These are phyloP conservation scores for Bhutanitis thaidina DNA, from an alignment of 2,888 invertebrate genomes.

Conservation along the genomic window DNA sequence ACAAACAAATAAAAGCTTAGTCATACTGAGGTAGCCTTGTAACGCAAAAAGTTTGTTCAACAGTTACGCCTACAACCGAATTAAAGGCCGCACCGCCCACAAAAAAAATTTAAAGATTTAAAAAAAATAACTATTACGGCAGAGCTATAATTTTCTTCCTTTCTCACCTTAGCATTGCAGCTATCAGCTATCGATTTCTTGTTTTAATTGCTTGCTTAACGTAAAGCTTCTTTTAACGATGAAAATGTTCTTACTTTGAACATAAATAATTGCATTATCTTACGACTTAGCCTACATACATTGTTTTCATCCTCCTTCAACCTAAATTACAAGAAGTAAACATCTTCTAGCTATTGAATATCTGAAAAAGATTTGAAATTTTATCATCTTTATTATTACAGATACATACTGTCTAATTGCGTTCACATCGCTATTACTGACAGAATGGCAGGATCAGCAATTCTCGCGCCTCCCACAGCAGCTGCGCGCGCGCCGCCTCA, in stretches of 20 bases:
- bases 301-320: too few relatives aligned
- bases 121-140: slow-evolving; percentile 28
- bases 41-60: slow-evolving; percentile 36
- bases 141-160: too few relatives aligned
- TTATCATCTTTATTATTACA: neutral
- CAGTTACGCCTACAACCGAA: slow-evolving; percentile 66
- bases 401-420: slow-evolving; percentile 12
- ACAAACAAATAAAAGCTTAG: slow-evolving; percentile 38
- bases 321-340: too few relatives aligned
- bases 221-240: too few relatives aligned
- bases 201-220: too few relatives aligned
- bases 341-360: too few relatives aligned
- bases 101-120: slow-evolving; percentile 44
- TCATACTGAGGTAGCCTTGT: slow-evolving; percentile 59
- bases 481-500: slow-evolving; percentile 60
- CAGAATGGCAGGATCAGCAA: slow-evolving; percentile 55
- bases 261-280: too few relatives aligned
- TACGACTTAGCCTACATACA: too few relatives aligned
- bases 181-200: too few relatives aligned
- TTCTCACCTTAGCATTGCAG: too few relatives aligned
- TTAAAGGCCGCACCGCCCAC: slow-evolving; percentile 68
- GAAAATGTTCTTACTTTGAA: too few relatives aligned
- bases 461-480: slow-evolving; percentile 33
- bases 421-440: neutral
- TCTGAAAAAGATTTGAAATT: too few relatives aligned